Percentiles rank a stretch among this genome's conserved stretches.
phyloP scores from a whole-genome alignment of 2,888 invertebrate species.

The Apamea crenata region DNA sequence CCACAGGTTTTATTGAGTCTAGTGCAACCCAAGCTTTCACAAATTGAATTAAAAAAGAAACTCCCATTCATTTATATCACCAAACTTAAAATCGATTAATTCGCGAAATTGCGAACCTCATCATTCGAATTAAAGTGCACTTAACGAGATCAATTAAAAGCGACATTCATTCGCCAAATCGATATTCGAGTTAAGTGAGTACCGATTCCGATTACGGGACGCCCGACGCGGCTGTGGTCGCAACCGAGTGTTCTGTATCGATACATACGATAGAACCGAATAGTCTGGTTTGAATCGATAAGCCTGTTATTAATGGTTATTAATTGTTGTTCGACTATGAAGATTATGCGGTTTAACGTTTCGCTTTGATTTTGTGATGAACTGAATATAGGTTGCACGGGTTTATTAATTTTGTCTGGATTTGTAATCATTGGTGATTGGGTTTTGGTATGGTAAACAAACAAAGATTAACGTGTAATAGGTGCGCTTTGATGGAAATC shows the following conservation, averaged over 20 bases:
- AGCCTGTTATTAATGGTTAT: conserved; percentile 57
- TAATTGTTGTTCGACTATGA: conserved; percentile 50
- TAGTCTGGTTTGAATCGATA: conserved; percentile 55
- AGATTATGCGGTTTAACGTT: conserved; percentile 52
- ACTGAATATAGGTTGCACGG: not conserved
- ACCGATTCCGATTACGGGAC: conserved; percentile 66
- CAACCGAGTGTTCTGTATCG: conserved; percentile 53
- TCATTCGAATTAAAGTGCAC: conserved; percentile 76
- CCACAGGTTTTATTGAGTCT: not conserved
- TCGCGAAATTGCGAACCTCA: conserved; percentile 66
- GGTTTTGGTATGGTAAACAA: not conserved
- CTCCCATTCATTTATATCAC: conserved; percentile 14
- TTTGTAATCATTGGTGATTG: not conserved
- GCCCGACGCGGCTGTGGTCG: conserved; percentile 51
- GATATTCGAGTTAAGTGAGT: conserved; percentile 72
- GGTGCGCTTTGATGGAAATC: not conserved
- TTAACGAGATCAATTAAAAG: conserved; percentile 75
- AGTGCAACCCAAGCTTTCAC: not conserved
- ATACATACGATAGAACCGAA: conserved; percentile 44
- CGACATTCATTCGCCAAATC: conserved; percentile 75
- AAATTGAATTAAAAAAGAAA: conserved; percentile 13
- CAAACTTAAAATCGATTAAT: conserved; percentile 72
- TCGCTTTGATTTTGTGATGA: conserved; percentile 41
- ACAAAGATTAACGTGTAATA: not conserved
- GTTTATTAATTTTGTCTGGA: conserved; percentile 14